Evolutionary conservation across 2,797 vertebrate genomes (phyloP), one percentile per base, ranked within the genome.

Genomic region (Nannoperca obscura): DNA sequence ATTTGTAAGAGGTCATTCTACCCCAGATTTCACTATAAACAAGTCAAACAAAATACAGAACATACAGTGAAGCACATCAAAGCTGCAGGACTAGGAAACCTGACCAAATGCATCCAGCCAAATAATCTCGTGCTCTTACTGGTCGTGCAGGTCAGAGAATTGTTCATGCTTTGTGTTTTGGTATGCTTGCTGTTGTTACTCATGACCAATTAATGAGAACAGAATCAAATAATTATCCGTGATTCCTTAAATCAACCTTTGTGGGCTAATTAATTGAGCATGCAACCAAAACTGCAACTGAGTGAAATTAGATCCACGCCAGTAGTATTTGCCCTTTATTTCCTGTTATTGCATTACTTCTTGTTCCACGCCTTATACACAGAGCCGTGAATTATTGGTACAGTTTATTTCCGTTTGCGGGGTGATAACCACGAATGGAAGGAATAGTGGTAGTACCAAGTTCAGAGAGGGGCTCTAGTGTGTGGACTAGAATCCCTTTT

Each of bases 121-220:
- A 32, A 71, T 72, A 7, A 66, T 78, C 1, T 30, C 13, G n/a
- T 32, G 38, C 24, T 76, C 59, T 50, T 11, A 4, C 15, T 24
- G 71, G 70, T 58, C 60, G n/a, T 49, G 57, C n/a, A 64, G 57
- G 60, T 61, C 64, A 64, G 42, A 22, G 15, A 40, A 60, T 47
- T 49, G 71, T 60, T 78, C 19, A 74, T 88, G 90, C 91, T 90
- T 91, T 92, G 90, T 91, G 88, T 89, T 91, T 88, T 85, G 89
- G 57, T 86, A 61, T 71, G 44, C n/a, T 70, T 50, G 24, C 52
- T 70, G 30, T 61, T 34, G 38, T 76, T 78, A 90, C 89, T 92
- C 78, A 85, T 27, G 42, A 72, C 40, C 52, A 74, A 82, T 81
- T 65, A 80, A 70, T 7, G 2, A 74, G 42, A 52, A 14, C 62